Conservation (phyloP, 2,888 invertebrate species). For the Miltochrista miniata region DNA sequence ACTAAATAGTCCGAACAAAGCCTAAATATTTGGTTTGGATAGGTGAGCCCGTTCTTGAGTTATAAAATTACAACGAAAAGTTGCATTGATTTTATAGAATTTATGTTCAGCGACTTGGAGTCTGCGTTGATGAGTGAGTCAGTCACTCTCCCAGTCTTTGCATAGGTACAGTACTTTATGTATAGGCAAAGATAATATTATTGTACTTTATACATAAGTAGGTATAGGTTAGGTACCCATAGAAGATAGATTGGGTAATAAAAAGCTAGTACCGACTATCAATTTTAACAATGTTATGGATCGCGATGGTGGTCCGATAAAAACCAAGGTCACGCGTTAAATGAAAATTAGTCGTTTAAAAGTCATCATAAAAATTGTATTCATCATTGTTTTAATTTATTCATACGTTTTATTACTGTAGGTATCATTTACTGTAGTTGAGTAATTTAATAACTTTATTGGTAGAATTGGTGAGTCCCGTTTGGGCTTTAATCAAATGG, state of each 20-base stretch:
- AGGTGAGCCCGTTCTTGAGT: too few relatives aligned
- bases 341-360: slow-evolving; percentile 8
- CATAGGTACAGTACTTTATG: too few relatives aligned
- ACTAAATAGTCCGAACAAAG: too few relatives aligned
- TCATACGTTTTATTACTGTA: slow-evolving; percentile 24
- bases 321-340: slow-evolving; percentile 1
- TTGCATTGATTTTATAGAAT: too few relatives aligned
- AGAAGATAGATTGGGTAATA: not conserved
- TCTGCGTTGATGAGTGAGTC: too few relatives aligned
- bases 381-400: slow-evolving; percentile 6
- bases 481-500: slow-evolving; percentile 12
- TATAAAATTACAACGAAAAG: too few relatives aligned
- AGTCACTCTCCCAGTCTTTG: too few relatives aligned
- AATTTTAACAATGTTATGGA: not conserved
- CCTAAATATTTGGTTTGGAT: too few relatives aligned
- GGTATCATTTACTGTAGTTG: slow-evolving; percentile 11
- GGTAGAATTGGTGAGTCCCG: slow-evolving; percentile 18
- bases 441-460: slow-evolving; percentile 31
- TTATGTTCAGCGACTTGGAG: too few relatives aligned
- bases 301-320: not conserved
- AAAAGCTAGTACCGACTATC: not conserved
- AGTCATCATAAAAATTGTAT: slow-evolving; percentile 2
- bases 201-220: too few relatives aligned
- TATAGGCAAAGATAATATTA: too few relatives aligned
- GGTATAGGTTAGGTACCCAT: too few relatives aligned